Evolutionary conservation across 2,888 invertebrate species (phyloP).

Genomic region (Drosophila tanythrix): DNA sequence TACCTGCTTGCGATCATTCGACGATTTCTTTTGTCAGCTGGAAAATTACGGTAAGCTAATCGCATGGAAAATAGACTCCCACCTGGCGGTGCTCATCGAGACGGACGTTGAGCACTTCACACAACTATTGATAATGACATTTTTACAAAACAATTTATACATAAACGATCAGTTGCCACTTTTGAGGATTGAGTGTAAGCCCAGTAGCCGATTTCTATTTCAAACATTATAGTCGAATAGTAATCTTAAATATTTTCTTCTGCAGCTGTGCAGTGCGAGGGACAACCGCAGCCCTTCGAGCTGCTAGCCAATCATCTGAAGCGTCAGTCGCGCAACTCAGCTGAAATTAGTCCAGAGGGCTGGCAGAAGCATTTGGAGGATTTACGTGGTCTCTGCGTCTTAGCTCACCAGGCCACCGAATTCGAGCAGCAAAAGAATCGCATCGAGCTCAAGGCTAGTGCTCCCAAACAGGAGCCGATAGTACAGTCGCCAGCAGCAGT

Average conservation of each 20-base stretch:
- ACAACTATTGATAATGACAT: constrained; percentile 88
- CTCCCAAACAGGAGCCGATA: constrained; percentile 81
- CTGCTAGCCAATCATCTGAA: constrained; percentile 85
- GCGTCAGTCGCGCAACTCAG: constrained; percentile 83
- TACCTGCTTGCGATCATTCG: constrained; percentile 33
- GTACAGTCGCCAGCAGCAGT: constrained; percentile 49
- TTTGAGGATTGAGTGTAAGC: constrained; percentile 91
- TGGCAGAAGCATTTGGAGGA: constrained; percentile 84
- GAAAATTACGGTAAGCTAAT: constrained; percentile 92
- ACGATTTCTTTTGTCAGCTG: constrained; percentile 85
- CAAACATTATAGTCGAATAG: not conserved
- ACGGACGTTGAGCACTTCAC: constrained; percentile 91
- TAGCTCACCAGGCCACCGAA: constrained; percentile 84
- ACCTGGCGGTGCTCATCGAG: constrained; percentile 90
- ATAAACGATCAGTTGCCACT: constrained; percentile 92
- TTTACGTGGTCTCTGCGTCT: constrained; percentile 81
- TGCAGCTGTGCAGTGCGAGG: constrained; percentile 87
- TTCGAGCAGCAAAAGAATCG: constrained; percentile 83
- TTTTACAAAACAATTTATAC: constrained; percentile 89
- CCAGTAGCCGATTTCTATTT: constrained; percentile 13
- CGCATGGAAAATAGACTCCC: constrained; percentile 92
- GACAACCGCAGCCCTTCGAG: constrained; percentile 86
- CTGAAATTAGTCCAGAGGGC: constrained; percentile 73
- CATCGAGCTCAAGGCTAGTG: constrained; percentile 80
- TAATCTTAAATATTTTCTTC: constrained; percentile 16